phyloP scores from a whole-genome alignment of 2,888 invertebrate species.

The Fragum fragum region DNA sequence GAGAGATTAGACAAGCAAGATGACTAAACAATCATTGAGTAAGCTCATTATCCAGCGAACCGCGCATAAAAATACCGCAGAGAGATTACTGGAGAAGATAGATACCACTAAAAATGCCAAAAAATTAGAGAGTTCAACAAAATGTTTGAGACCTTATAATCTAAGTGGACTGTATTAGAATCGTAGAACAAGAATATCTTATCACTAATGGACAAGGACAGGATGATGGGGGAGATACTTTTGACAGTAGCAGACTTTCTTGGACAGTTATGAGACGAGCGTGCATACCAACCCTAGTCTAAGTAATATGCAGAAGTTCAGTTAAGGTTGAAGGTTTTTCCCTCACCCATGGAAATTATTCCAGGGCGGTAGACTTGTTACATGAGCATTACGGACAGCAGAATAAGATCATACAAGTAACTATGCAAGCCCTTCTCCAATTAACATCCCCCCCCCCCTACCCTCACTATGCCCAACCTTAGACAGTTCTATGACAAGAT shows the following conservation, averaged over 20 bases:
- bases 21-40: no score
- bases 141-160: no score
- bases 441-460: slow-evolving; percentile 28
- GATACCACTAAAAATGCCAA: no score
- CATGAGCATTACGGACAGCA: slow-evolving; percentile 21
- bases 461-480: neutral
- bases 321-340: slow-evolving; percentile 51
- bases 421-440: slow-evolving; percentile 33
- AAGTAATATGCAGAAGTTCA: slow-evolving; percentile 52
- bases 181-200: no score
- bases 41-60: no score
- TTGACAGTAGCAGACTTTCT: slow-evolving; percentile 46
- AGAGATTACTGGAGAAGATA: no score
- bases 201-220: no score
- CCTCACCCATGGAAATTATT: slow-evolving; percentile 44
- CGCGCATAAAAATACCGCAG: no score
- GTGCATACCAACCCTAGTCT: slow-evolving; percentile 37
- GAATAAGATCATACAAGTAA: slow-evolving; percentile 30
- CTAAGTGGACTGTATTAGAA: no score
- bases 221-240: no score
- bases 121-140: no score
- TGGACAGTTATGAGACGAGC: slow-evolving; percentile 47
- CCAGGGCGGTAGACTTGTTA: neutral
- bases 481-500: slow-evolving; percentile 36
- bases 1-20: no score